Base-by-base conservation (phyloP, 2,888 invertebrate species). In the Adelphocoris suturalis region DNA sequence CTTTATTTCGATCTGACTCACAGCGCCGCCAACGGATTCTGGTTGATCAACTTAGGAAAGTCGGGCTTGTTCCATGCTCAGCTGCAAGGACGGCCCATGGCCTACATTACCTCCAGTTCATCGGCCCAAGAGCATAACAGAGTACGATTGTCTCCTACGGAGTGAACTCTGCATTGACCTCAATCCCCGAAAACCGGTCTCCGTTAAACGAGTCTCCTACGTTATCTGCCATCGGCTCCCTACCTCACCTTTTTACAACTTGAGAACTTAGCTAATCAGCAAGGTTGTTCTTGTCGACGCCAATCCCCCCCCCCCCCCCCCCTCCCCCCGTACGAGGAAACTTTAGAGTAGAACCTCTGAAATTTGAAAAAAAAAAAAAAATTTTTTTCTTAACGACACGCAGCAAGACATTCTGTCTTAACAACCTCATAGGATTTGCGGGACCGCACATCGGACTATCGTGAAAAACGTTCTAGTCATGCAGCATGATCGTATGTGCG, bases 61-160 rank as follows among this genome's bases (percentile, higher is more conserved):
- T 47, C n/a, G 48, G 23, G 46, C 47, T 55, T 47, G 68, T 86
- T 86, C 82, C 86, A 86, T 86, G 75, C 86, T 75, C 86, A 86
- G 75, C 47, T 75, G 86, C 86, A 86, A 86, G 86, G 86, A 75
- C 86, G 86, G 61, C n/a, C 86, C 86, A 86, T 86, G 86, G 75
- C 86, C 86, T 75, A 75, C 68, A 86, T 86, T 47, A 28, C 75
- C 47, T 75, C n/a, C 85, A 75, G 86, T 86, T 86, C 86, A 75
- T 75, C 86, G 86, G 75, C 86, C 86, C 75, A 75, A 68, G 23
- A 75, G 57, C 85, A 28, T 52, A 52, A 82, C 82, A 82, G 27
- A 82, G 52, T 27, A 47, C 82, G 82, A 82, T 82, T 82, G 82
- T 82, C 82, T 82, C 82, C 47, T 47, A 12, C 82, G 82, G 27